Evolutionary conservation across 1,140 invertebrate species (phyloP).

Genomic region (Danaus melanippus): DNA sequence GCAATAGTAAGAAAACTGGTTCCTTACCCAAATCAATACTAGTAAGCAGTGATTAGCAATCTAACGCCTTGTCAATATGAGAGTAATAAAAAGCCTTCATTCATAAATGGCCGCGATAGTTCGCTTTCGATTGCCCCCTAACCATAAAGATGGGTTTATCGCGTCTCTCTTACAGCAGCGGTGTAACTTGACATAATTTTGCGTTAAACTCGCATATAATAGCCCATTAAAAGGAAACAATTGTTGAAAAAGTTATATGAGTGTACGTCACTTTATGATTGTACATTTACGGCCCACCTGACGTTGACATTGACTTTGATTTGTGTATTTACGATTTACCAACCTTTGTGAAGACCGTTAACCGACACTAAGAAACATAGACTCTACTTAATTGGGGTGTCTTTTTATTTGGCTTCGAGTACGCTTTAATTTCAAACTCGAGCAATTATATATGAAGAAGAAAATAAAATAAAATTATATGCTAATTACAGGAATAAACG

Average conservation of each 20-base stretch:
- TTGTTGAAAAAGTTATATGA: slow-evolving; percentile 71
- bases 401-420: too few relatives aligned
- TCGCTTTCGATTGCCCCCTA: slow-evolving; percentile 60
- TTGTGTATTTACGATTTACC: slow-evolving; percentile 62
- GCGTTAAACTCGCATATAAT: slow-evolving; percentile 69
- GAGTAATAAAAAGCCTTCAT: slow-evolving; percentile 63
- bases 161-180: slow-evolving; percentile 58
- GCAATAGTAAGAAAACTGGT: slow-evolving; percentile 54
- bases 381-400: too few relatives aligned
- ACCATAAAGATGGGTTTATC: slow-evolving; percentile 67
- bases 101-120: slow-evolving; percentile 56
- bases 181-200: slow-evolving; percentile 70
- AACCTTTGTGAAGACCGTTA: slow-evolving; percentile 32
- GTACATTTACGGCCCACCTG: slow-evolving; percentile 63
- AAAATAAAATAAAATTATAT: too few relatives aligned
- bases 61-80: slow-evolving; percentile 47
- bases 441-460: too few relatives aligned
- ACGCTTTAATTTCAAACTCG: neutral
- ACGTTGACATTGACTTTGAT: slow-evolving; percentile 69
- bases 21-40: slow-evolving; percentile 60
- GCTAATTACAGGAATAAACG: too few relatives aligned
- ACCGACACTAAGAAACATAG: too few relatives aligned
- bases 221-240: slow-evolving; percentile 69
- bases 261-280: slow-evolving; percentile 67
- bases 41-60: slow-evolving; percentile 48